Evolutionary conservation across 2,113 vertebrate genomes (phyloP), one percentile per base, ranked within the genome.

Genomic region (Todiramphus chloris): DNA sequence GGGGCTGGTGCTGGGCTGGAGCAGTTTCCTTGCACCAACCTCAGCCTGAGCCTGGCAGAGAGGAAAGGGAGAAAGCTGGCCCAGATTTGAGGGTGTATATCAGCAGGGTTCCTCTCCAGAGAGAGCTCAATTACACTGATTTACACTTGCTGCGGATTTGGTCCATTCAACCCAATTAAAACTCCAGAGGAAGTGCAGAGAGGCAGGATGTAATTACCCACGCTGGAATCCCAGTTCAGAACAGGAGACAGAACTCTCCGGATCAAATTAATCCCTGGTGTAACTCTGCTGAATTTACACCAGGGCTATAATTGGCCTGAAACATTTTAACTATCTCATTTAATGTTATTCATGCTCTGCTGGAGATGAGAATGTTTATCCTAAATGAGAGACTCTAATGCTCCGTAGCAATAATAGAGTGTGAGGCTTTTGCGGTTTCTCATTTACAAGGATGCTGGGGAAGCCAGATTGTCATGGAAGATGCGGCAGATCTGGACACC

Each of bases 291-390:
- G 85, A 96, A 97, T 79, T 97, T 96, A 97, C 96, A 96, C 94
- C 95, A 89, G 82, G 89, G 83, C 89, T 96, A 94, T 96, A 93
- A 94, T 95, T 97, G 96, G 93, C 92, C 95, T 93, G 94, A 97
- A 97, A 96, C 96, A 94, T 96, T 97, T 96, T 96, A 97, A 97
- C 97, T 94, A 94, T 96, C 95, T 97, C 95, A 97, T 97, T 97
- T 97, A 97, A 97, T 97, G 95, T 95, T 97, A 96, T 96, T 96
- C 97, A 93, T 96, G 96, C 96, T 97, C 97, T 97, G 93, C 93
- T 96, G 94, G 94, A 96, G 95, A 97, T 93, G 97, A 96, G 95
- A 97, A 96, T 97, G 97, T 97, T 97, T 97, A 97, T 92, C 93
- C 92, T 96, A 97, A 97, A 97, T 95, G 96, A 97, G 96, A 95